Percentiles rank a stretch among this genome's conserved stretches.
Evolutionary conservation across 2,797 vertebrate species (phyloP).

Genomic region (Dallia pectoralis): DNA sequence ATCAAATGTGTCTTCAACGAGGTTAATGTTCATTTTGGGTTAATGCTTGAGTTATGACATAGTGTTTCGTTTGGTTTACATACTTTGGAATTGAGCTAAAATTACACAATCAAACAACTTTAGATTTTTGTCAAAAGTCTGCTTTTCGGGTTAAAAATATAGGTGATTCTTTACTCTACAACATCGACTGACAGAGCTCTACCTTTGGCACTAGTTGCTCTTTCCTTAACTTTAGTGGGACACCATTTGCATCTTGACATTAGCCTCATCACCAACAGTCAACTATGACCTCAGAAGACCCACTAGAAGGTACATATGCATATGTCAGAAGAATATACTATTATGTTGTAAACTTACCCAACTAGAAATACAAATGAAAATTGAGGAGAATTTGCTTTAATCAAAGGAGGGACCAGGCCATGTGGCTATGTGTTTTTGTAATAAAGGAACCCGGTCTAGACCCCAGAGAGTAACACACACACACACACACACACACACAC

Average conservation of each 20-base stretch:
- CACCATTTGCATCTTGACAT: background rate
- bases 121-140: slow-evolving; percentile 35
- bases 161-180: background rate
- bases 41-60: background rate
- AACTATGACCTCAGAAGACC: background rate
- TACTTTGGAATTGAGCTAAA: background rate
- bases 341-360: background rate
- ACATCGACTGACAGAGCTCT: background rate
- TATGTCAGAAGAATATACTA: background rate
- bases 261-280: background rate
- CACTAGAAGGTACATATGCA: background rate
- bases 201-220: background rate
- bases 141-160: slow-evolving; percentile 49
- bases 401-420: background rate
- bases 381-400: background rate
- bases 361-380: too few species aligned
- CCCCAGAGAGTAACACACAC: background rate
- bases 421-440: background rate
- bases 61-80: background rate
- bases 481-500: too few species aligned
- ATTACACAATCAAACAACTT: background rate
- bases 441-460: background rate
- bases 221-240: background rate
- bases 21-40: background rate
- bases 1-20: background rate